Evolutionary conservation across 1,140 invertebrate species (phyloP).

Genomic region (Neodiprion fabricii): DNA sequence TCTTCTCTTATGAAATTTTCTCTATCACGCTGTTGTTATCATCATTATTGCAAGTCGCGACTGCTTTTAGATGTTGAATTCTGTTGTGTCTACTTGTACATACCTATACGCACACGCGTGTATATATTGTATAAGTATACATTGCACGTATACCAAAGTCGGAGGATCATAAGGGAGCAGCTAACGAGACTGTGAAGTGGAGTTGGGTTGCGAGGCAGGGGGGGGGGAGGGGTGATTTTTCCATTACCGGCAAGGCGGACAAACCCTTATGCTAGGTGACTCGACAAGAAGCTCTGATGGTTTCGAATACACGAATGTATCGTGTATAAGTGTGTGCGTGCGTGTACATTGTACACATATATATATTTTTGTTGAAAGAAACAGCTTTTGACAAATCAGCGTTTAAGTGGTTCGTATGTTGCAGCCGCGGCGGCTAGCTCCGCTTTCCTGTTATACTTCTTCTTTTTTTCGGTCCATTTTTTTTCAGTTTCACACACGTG

Average conservation of each 20-base stretch:
- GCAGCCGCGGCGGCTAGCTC: background rate
- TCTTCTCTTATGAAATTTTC: too few relatives aligned
- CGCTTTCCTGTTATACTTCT: background rate
- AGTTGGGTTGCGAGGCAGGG: too few relatives aligned
- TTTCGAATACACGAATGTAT: too few relatives aligned
- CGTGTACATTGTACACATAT: background rate
- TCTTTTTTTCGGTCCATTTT: too few relatives aligned
- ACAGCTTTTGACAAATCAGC: constrained; percentile 42
- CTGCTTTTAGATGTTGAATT: background rate
- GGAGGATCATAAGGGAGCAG: background rate
- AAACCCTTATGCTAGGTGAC: constrained; percentile 25
- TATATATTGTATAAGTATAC: too few relatives aligned
- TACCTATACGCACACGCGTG: background rate
- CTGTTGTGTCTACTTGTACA: background rate
- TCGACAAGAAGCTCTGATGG: constrained; percentile 12
- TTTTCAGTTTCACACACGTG: too few relatives aligned
- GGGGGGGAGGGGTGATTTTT: background rate
- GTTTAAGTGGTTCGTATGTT: constrained; percentile 26
- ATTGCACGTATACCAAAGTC: background rate
- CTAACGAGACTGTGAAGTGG: background rate
- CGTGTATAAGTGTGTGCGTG: too few relatives aligned
- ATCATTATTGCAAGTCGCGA: background rate
- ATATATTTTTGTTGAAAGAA: constrained; percentile 26
- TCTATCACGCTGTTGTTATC: too few relatives aligned
- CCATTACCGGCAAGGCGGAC: background rate